Evolutionary conservation across 2,113 vertebrate genomes (phyloP), one percentile per base, ranked within the genome.

Genomic region (Equus przewalskii): DNA sequence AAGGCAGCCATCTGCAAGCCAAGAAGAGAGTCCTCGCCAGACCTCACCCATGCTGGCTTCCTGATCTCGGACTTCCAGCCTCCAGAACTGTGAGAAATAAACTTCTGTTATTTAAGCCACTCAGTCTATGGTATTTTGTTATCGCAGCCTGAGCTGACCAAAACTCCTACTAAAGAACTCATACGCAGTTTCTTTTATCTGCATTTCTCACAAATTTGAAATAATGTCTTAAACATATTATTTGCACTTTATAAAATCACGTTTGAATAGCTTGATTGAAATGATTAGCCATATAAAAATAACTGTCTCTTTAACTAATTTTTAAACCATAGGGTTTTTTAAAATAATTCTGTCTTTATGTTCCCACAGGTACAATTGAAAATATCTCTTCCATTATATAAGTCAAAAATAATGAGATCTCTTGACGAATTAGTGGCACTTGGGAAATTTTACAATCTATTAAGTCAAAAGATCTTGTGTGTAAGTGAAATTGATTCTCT

Each of bases 401-500:
- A 30, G 41, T 94, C 1, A 91, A 88, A 95, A 95, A 58, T 70
- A 89, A 89, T 89, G 75, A 65, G 22, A 3, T 76, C 30, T 56
- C 73, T 72, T 91, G 51, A 67, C 33, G 95, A 87, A 92, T 64
- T 79, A 75, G 84, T 69, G 26, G 5, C 44, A 73, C 30, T 83
- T n/a, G 24, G n/a, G 54, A 64, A 54, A 90, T 54, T 90, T 92
- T 65, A 80, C 1, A 78, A 62, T 93, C 13, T 81, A 65, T 85
- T 67, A 67, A 56, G 3, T 54, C 15, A 85, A 84, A 89, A 72
- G 28, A 11, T 94, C 91, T 49, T 83, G 18, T 85, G 5, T 15
- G 4, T 88, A 76, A 87, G n/a, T 89, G 6, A 80, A 91, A 67
- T 64, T 86, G 49, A 30, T 88, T 96, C 13, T 90, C 60, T 83